These are phyloP conservation scores for Drosophila watanabei DNA, from an alignment of 1,140 invertebrate species.

Conservation along the genomic window DNA sequence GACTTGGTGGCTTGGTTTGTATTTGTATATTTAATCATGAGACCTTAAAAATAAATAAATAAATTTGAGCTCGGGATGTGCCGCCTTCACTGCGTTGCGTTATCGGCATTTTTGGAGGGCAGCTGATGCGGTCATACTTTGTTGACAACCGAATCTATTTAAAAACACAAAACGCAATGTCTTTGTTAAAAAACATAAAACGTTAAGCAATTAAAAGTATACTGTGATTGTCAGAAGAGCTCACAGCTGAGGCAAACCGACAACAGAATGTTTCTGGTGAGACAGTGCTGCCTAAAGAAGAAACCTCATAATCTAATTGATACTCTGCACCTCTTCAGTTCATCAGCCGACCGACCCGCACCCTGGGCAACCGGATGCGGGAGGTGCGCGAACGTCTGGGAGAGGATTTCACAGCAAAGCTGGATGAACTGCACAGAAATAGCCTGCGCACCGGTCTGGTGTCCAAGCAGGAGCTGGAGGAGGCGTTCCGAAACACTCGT, in stretches of 20 bases:
- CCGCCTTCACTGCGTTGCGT: not conserved
- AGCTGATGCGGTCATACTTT: not conserved
- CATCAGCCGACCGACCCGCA: slow-evolving; percentile 68
- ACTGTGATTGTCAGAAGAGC: not conserved
- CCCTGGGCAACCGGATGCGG: slow-evolving; percentile 56
- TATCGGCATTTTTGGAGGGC: not conserved
- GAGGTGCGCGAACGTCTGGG: slow-evolving; percentile 66
- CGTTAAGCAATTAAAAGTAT: not conserved
- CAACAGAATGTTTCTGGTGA: not conserved
- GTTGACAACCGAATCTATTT: not conserved
- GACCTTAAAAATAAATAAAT: slow-evolving; percentile 5
- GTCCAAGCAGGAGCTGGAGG: slow-evolving; percentile 68
- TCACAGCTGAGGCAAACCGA: not conserved
- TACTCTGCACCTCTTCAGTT: slow-evolving; percentile 36
- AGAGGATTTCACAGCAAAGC: slow-evolving; percentile 61
- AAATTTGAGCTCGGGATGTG: not conserved
- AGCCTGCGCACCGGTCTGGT: slow-evolving; percentile 74
- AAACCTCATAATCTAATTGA: not conserved
- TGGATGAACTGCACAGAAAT: slow-evolving; percentile 71
- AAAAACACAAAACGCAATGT: not conserved
- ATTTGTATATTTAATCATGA: not conserved
- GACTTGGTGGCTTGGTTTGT: not conserved
- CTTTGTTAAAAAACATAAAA: not conserved
- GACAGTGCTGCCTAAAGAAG: no score
- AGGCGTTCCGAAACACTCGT: slow-evolving; percentile 74